Base-by-base conservation (phyloP, 1,140 invertebrate species). In the Melanaphis sacchari region DNA sequence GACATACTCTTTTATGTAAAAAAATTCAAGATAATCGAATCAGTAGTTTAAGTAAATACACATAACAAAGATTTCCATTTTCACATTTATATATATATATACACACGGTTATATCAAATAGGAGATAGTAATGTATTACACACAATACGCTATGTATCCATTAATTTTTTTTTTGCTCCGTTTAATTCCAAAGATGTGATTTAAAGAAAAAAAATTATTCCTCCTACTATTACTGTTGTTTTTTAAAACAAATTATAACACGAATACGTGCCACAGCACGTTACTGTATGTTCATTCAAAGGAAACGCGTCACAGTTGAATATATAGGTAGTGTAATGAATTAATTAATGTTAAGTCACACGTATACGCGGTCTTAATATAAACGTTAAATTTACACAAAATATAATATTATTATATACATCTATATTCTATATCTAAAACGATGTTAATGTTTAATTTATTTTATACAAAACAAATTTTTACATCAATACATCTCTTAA, bases 311-410 rank as follows among this genome's bases (percentile, higher is more conserved):
- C 31, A 18, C 59, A 66, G 31, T 66, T n/a, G 11, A n/a, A n/a
- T 66, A 66, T 66, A 46, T 46, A 41, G 40, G 18, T 46, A 41
- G 40, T 87, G 26, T n/a, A 41, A 41, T 87, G 84, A 87, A 46
- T 87, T 87, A 43, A 87, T 87, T 46, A 87, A 87, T 43, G 41
- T n/a, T 43, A 84, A 84, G 38, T 87, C 84, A n/a, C 26, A 46
- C 26, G 41, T 43, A 46, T 46, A 41, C 11, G 40, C 26, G 84
- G 26, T 41, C 24, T 38, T 26, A 41, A 66, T 66, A 5, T 66
- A n/a, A n/a, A 66, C 59, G 31, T 66, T 66, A 0, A n/a, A 31
- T 66, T 66, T 66, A n/a, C 59, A 66, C 59, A 66, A 11, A 9
- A 66, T n/a, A 49, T 52, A 11, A 66, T n/a, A 46, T 46, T 46